Conservation (phyloP, 2,113 vertebrate species). For the Pagrus major region DNA sequence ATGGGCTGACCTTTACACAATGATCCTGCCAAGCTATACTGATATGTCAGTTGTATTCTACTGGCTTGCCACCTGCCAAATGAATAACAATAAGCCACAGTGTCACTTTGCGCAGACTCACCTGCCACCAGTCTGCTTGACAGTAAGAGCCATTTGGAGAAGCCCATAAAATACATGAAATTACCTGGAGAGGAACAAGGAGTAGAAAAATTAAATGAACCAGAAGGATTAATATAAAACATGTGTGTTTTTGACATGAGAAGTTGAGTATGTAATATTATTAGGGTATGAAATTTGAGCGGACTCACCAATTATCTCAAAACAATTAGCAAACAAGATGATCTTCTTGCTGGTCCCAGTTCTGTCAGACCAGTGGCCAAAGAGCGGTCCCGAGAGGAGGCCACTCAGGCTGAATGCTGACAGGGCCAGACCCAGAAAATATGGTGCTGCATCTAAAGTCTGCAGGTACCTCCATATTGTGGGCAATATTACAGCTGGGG, state of each 20-base stretch:
- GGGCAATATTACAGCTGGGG: constrained; percentile 88
- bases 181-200: constrained; percentile 80
- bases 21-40: not conserved
- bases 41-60: not conserved
- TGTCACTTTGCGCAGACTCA: constrained; percentile 47
- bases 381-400: constrained; percentile 84
- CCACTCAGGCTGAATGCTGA: constrained; percentile 89
- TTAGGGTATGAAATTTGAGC: not conserved
- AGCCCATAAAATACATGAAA: constrained; percentile 89
- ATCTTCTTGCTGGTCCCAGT: constrained; percentile 84
- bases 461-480: constrained; percentile 89
- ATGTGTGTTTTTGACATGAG: not conserved
- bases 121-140: constrained; percentile 88
- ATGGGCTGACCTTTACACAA: not conserved
- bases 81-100: not conserved
- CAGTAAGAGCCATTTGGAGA: constrained; percentile 89
- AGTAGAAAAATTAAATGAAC: not conserved
- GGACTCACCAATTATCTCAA: constrained; percentile 86
- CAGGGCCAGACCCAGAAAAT: constrained; percentile 87
- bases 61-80: not conserved
- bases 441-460: constrained; percentile 83
- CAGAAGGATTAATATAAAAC: not conserved
- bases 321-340: constrained; percentile 87
- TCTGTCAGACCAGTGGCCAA: constrained; percentile 86
- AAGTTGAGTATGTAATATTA: not conserved